Percentiles rank a stretch among this genome's conserved stretches.
Evolutionary conservation across 2,888 invertebrate species (phyloP).

Genomic region (Iphiclides podalirius): DNA sequence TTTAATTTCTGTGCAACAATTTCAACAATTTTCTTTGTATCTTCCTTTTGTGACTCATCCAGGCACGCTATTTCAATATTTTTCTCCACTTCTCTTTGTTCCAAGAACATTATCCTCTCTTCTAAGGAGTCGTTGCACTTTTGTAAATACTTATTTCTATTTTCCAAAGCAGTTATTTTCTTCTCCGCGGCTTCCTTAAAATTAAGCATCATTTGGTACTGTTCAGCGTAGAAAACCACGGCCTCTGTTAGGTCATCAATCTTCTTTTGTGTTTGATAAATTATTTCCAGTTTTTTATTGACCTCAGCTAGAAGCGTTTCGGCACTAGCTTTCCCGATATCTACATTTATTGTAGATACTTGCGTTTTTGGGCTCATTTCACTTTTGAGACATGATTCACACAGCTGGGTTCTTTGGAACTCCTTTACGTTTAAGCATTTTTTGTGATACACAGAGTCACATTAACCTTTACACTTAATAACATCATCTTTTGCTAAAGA

Average conservation of each 20-base stretch:
- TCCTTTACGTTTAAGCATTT: too few species aligned
- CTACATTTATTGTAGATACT: slow-evolving; percentile 3
- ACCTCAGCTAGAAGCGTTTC: neutral
- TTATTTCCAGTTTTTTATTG: slow-evolving; percentile 2
- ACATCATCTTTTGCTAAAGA: neutral
- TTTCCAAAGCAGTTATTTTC: slow-evolving; percentile 3
- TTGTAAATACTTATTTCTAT: slow-evolving; percentile 1
- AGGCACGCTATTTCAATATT: too few species aligned
- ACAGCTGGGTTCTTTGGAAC: slow-evolving; percentile 6
- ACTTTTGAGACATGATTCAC: neutral
- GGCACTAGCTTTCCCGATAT: neutral
- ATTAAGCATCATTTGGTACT: slow-evolving; percentile 1
- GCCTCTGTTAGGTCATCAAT: slow-evolving; percentile 7
- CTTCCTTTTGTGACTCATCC: neutral
- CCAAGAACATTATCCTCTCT: neutral
- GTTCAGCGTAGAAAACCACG: slow-evolving; percentile 7
- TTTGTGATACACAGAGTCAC: slow-evolving; percentile 1
- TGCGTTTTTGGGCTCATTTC: neutral
- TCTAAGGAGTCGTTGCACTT: neutral
- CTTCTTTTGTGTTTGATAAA: slow-evolving; percentile 12
- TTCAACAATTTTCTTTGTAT: neutral
- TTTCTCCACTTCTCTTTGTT: too few species aligned
- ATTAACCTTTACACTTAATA: neutral
- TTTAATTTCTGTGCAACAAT: too few species aligned
- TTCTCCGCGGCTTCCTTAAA: slow-evolving; percentile 9